These are phyloP conservation scores for Drosophila bocki DNA, from an alignment of 1,140 invertebrate genomes.

Conservation along the genomic window DNA sequence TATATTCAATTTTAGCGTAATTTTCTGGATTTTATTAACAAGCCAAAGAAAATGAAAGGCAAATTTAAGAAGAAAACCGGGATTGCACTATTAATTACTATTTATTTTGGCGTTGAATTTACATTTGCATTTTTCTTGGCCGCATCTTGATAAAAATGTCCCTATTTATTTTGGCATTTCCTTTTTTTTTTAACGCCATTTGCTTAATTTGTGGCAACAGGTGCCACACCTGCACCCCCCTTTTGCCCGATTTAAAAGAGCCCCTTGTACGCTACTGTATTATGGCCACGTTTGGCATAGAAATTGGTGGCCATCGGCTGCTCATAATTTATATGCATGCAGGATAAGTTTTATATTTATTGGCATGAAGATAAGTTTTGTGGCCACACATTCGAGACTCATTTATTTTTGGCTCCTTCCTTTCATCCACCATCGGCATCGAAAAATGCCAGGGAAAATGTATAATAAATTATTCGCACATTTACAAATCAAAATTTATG, in stretches of 20 bases:
- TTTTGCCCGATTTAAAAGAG: neutral
- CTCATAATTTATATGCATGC: slow-evolving; percentile 60
- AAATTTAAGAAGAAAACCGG: slow-evolving; percentile 8
- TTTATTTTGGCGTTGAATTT: slow-evolving; percentile 39
- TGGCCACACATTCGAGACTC: slow-evolving; percentile 47
- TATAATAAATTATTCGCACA: slow-evolving; percentile 48
- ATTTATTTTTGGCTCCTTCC: slow-evolving; percentile 55
- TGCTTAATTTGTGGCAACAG: slow-evolving; percentile 70
- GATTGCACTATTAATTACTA: slow-evolving; percentile 26
- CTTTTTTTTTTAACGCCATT: slow-evolving; percentile 19
- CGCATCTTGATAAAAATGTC: slow-evolving; percentile 28
- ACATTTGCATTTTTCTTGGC: slow-evolving; percentile 19
- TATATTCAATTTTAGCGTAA: slow-evolving; percentile 23
- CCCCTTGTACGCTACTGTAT: slow-evolving; percentile 7
- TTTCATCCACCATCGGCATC: slow-evolving; percentile 1
- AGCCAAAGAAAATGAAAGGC: slow-evolving; percentile 3
- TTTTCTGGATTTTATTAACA: neutral
- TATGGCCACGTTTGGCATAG: slow-evolving; percentile 36
- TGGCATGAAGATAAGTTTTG: slow-evolving; percentile 55
- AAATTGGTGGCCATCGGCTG: slow-evolving; percentile 45
- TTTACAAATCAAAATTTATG: slow-evolving; percentile 63
- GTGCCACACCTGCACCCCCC: slow-evolving; percentile 33
- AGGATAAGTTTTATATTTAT: slow-evolving; percentile 62
- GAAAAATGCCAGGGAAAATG: slow-evolving; percentile 22
- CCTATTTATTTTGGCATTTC: slow-evolving; percentile 24